A percentile compares a stretch with the other conserved stretches of the same genome.
Conservation (phyloP, 2,888 invertebrate genomes). For the Ennomos fuscantarius region DNA sequence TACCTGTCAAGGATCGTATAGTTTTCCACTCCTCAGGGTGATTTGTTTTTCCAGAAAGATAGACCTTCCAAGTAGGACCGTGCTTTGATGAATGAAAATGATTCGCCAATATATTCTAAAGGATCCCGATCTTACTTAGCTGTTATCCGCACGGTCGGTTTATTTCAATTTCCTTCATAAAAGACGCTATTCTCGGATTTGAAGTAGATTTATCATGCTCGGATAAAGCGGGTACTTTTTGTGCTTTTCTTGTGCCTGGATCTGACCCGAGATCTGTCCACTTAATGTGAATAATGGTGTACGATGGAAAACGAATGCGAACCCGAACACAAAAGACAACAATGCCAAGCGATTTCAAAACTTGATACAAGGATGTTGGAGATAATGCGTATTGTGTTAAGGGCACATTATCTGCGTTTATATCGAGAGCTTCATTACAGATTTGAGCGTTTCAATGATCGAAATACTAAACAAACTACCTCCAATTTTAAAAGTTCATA, state of each 20-base stretch:
- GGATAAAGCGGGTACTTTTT: constrained; percentile 86
- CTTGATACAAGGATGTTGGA: constrained; percentile 79
- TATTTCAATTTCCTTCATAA: constrained; percentile 86
- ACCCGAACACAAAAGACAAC: constrained; percentile 83
- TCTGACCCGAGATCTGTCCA: constrained; percentile 86
- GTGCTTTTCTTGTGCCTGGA: constrained; percentile 85
- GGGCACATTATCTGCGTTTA: constrained; percentile 48
- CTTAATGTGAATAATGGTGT: constrained; percentile 86
- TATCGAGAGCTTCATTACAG: constrained; percentile 20
- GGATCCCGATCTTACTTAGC: constrained; percentile 84
- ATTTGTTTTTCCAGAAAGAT: constrained; percentile 36
- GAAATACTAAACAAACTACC: too few species aligned
- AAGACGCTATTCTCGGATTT: constrained; percentile 86
- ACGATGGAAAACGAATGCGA: constrained; percentile 85
- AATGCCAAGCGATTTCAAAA: constrained; percentile 81
- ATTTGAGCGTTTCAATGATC: too few species aligned
- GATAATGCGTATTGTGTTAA: constrained; percentile 66
- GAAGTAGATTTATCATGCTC: constrained; percentile 86
- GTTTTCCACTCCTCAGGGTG: constrained; percentile 7
- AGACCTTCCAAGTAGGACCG: constrained; percentile 31
- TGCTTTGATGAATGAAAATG: constrained; percentile 79
- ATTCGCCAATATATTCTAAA: constrained; percentile 82
- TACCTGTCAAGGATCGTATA: too few species aligned
- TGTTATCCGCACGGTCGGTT: constrained; percentile 85
- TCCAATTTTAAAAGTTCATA: too few species aligned